Base-by-base conservation (phyloP, 2,888 invertebrate species). In the Leuctra nigra region DNA sequence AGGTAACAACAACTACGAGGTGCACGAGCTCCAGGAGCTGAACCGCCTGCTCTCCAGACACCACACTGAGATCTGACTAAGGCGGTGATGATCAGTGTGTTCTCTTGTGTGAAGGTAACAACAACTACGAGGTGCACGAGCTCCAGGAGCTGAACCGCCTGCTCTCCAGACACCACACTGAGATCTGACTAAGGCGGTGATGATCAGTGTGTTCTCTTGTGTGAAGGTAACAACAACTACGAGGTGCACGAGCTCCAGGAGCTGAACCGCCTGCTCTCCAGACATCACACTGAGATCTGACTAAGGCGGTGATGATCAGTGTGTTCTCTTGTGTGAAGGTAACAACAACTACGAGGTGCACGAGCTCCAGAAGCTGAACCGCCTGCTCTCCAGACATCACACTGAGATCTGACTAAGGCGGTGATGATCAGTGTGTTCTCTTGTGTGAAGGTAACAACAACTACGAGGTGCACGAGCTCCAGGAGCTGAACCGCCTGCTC, bases 331-430 rank as follows among this genome's bases (percentile, higher is more conserved):
- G n/a, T n/a, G n/a, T n/a, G n/a, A n/a, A n/a, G 84, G 85, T 53
- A 86, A 86, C 73, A 87, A 86, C 72, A 87, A 86, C 68, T 87
- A 86, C 72, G 87, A 88, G 71, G 80, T 87, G 80, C 79, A 85
- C 52, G 87, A 88, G 72, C 78, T 87, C 25, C 65, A 64, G 44
- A 63, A 67, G 53, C 63, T 66, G 54, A 63, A 64, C 58, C 55
- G 61, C 36, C 59, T 64, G n/a, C 63, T 62, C 54, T 59, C 61
- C 36, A 53, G 64, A 59, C 64, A 65, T 41, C 62, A 65, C 52
- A 66, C 65, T 57, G 64, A 66, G 58, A 67, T 67, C 64, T 68
- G 67, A 68, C 67, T 66, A 66, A 64, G 64, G 60, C 48, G 57
- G 29, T 53, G 55, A n/a, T n/a, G n/a, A n/a, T n/a, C n/a, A n/a